Conservation (phyloP, 1,140 invertebrate species). For the Drosophila quadrilineata region DNA sequence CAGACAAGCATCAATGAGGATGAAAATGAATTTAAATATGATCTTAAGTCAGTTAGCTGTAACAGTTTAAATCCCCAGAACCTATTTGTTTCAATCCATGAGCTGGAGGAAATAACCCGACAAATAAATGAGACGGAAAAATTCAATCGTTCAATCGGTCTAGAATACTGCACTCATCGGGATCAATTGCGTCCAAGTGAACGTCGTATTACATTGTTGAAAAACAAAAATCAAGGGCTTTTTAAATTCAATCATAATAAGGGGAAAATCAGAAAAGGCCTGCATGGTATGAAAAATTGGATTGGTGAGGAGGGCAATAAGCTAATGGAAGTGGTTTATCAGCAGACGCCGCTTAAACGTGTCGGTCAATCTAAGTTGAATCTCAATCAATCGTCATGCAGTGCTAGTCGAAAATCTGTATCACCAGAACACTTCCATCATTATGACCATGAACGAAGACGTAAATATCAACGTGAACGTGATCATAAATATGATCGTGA, state of each 20-base stretch:
- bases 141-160: conserved; percentile 70
- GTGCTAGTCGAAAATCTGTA: conserved; percentile 47
- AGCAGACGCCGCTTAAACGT: conserved; percentile 82
- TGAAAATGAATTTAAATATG: conserved; percentile 66
- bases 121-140: conserved; percentile 80
- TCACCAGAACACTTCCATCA: no score
- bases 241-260: conserved; percentile 80
- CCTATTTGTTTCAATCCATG: conserved; percentile 78
- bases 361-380: conserved; percentile 75
- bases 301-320: conserved; percentile 82
- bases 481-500: conserved; percentile 33
- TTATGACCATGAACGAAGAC: no score
- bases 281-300: conserved; percentile 83
- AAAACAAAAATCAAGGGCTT: conserved; percentile 73
- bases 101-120: conserved; percentile 73
- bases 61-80: conserved; percentile 75
- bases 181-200: conserved; percentile 75
- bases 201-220: conserved; percentile 71
- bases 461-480: conserved; percentile 13
- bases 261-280: conserved; percentile 82
- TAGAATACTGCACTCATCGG: conserved; percentile 77
- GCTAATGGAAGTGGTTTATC: conserved; percentile 82
- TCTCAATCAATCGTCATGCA: conserved; percentile 48
- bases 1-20: conserved; percentile 43
- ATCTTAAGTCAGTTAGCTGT: conserved; percentile 79